A percentile compares a stretch with the other conserved stretches of the same genome.
These are phyloP conservation scores for Dugesia japonica DNA, from an alignment of 2,888 invertebrate species.

Conservation along the genomic window DNA sequence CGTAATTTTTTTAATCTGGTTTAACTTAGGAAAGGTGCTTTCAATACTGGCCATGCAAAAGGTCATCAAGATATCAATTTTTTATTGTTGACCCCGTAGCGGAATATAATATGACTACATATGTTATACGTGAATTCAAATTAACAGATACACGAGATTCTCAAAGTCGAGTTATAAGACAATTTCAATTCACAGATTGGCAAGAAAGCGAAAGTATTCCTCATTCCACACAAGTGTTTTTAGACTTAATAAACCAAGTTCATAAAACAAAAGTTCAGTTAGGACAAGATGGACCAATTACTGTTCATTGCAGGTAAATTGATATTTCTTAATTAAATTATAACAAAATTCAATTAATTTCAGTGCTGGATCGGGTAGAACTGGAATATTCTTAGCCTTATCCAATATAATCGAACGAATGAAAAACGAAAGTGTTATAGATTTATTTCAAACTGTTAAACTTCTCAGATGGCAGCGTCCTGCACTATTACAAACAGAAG, in stretches of 20 bases:
- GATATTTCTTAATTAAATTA: no score
- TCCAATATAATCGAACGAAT: constrained; percentile 93
- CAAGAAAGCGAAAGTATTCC: constrained; percentile 61
- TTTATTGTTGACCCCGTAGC: constrained; percentile 96
- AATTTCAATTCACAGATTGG: constrained; percentile 52
- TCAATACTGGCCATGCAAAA: constrained; percentile 95
- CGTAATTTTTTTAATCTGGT: no score
- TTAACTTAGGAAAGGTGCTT: neutral
- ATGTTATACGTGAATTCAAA: constrained; percentile 93
- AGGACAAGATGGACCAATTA: constrained; percentile 95
- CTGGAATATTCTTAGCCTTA: constrained; percentile 90
- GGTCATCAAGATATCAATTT: constrained; percentile 85
- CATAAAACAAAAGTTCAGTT: constrained; percentile 99
- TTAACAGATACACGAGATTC: constrained; percentile 90
- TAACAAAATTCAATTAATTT: no score
- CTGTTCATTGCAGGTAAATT: constrained; percentile 75
- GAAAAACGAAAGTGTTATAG: constrained; percentile 94
- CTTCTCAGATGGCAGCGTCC: constrained; percentile 90
- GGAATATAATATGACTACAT: constrained; percentile 98
- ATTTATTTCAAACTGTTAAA: constrained; percentile 96
- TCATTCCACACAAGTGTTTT: constrained; percentile 91
- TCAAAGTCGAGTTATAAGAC: constrained; percentile 58
- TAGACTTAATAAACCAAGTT: constrained; percentile 95
- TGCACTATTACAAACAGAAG: constrained; percentile 90
- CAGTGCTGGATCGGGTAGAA: constrained; percentile 77